Conservation (phyloP, 2,113 vertebrate genomes). For the Motacilla alba region DNA sequence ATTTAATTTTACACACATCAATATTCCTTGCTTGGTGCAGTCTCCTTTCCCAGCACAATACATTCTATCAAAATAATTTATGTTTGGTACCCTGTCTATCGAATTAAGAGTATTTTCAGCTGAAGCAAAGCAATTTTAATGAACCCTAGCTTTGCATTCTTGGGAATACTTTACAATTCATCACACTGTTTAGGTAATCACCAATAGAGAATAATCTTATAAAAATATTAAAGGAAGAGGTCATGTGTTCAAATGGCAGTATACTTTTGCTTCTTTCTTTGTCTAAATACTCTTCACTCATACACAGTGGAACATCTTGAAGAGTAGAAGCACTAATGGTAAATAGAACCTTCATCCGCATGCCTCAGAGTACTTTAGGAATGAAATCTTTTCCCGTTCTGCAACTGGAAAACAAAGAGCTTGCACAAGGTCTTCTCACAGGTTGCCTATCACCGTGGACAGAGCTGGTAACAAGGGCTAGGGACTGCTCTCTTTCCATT, state of each 20-base stretch:
- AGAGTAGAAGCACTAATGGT: neutral
- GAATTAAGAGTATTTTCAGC: neutral
- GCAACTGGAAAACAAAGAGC: neutral
- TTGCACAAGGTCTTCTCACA: neutral
- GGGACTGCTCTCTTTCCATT: accelerated
- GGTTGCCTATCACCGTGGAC: neutral
- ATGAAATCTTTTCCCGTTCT: neutral
- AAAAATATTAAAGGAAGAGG: neutral
- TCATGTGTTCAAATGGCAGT: neutral
- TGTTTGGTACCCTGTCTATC: neutral
- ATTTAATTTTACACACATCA: constrained; percentile 30
- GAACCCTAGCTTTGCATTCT: neutral
- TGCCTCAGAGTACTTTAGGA: neutral
- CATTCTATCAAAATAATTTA: neutral
- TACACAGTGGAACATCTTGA: neutral
- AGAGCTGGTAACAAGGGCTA: neutral
- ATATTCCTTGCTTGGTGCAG: neutral
- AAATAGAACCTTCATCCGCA: neutral
- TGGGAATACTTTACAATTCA: neutral
- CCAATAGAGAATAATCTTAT: neutral
- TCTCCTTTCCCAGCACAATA: neutral
- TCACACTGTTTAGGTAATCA: neutral
- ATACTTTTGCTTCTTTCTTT: neutral
- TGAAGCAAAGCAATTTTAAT: neutral
- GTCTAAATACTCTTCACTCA: neutral